Conservation (phyloP, 2,888 invertebrate species). For the Tachina fera region DNA sequence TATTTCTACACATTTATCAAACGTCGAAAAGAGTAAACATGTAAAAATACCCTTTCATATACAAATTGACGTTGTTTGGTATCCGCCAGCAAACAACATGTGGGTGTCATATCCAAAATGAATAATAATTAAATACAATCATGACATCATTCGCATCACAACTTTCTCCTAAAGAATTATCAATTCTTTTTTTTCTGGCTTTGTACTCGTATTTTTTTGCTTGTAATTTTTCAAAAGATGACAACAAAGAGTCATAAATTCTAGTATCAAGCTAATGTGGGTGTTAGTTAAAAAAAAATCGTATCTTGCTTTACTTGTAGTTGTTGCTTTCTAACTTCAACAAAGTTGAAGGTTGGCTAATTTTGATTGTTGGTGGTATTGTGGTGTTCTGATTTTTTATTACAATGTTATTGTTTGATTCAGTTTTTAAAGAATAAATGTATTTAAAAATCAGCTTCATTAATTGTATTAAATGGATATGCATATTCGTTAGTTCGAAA, state of each 20-base stretch:
- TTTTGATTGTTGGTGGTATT: not conserved
- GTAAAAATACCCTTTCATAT: not conserved
- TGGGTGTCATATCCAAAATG: conserved; percentile 28
- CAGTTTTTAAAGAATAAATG: not conserved
- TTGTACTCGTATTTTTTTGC: not conserved
- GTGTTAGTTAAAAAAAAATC: conserved; percentile 16
- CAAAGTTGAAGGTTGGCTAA: conserved; percentile 35
- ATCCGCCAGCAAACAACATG: conserved; percentile 3
- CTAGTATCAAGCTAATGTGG: conserved; percentile 20
- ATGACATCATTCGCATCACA: conserved; percentile 32
- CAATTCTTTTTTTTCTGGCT: not conserved
- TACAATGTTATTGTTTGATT: conserved; percentile 41
- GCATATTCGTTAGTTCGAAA: not conserved
- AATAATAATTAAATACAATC: conserved; percentile 21
- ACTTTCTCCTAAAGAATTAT: conserved; percentile 6
- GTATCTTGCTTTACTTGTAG: not conserved
- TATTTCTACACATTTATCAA: too few species aligned
- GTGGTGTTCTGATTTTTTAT: not conserved
- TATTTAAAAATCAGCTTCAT: conserved; percentile 4
- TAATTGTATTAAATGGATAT: not conserved
- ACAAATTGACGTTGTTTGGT: not conserved
- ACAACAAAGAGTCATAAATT: conserved; percentile 55
- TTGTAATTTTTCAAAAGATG: conserved; percentile 17
- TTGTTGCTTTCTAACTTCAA: conserved; percentile 22
- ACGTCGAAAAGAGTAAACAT: too few species aligned